Evolutionary conservation across 2,113 vertebrate genomes (phyloP), one percentile per base, ranked within the genome.

Genomic region (Guaruba guarouba): DNA sequence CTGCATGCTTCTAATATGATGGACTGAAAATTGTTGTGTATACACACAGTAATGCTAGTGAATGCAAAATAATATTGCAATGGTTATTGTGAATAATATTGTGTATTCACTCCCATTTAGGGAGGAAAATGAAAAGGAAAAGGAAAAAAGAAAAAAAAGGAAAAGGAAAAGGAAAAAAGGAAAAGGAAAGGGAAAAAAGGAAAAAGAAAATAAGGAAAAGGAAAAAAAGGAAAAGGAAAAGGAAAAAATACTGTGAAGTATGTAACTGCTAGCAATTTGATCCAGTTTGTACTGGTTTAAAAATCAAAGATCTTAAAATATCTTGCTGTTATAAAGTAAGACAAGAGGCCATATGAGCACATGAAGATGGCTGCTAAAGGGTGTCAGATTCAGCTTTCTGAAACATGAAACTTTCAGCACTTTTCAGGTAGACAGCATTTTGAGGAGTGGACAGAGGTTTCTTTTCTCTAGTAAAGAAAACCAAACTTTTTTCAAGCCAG

Each of bases 321-420:
- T 51, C 24, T 57, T 82, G 12, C 23, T 44, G 15, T 31, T 23
- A 52, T n/a, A 61, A 76, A 44, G 2, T 51, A 74, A 75, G 70
- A 69, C 0, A 0, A 67, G 20, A 59, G 10, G 31, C 41, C 54
- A 10, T 17, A 35, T 13, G 5, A 70, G 6, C 20, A 52, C 2
- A 4, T 1, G 1, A 67, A 39, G 24, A 17, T 16, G 13, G 31
- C 7, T 41, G 14, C 39, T 68, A 37, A 63, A 61, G 44, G 14
- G 6, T 20, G 25, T 54, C 14, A 54, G 28, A n/a, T 23, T 48
- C 16, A 71, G n/a, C 15, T 63, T 48, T 52, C 52, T 83, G 54
- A 80, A 71, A 69, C 6, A 31, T 3, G 11, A 43, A 73, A 77
- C 2, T 61, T 81, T 77, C 90, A 84, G 41, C 68, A 69, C 64